Evolutionary conservation across 2,888 invertebrate species (phyloP), one percentile per base, ranked within the genome.

Genomic region (Eudemis profundana): DNA sequence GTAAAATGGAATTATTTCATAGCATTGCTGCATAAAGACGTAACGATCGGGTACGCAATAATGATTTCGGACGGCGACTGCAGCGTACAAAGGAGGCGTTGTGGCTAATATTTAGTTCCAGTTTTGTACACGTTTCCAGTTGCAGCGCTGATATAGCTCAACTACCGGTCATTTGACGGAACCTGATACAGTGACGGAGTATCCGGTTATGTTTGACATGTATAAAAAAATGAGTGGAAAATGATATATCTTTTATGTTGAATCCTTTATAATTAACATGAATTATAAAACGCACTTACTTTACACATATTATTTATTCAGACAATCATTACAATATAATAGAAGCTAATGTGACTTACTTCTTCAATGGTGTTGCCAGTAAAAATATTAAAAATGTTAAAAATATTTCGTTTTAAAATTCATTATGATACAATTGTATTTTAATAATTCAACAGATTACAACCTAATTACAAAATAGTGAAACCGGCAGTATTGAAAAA

Each of bases 21-120:
- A 90, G 92, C 92, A 92, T 92, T 87, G 90, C 89, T 89, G 92
- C 92, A 93, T 92, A 89, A 78, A 87, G 85, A 85, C 88, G 89
- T 85, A 85, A 89, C 85, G 86, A 76, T 90, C 86, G 83, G 87
- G 86, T 89, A 90, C 90, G 90, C 85, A 89, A 85, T 83, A 85
- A 81, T 88, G 82, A 88, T 89, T 87, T 88, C 88, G 82, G 84
- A 84, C 89, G 89, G 81, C 86, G 91, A 91, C 91, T 90, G 90
- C 84, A 82, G 83, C 79, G 76, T 78, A 84, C 82, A 80, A 82
- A 82, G 73, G 78, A 72, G 74, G 76, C 70, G 76, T 76, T 73
- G 75, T 74, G 75, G 50, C 76, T 78, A 75, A 78, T 74, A 70
- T 77, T 83, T 91, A 87, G 90, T 92, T 85, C 85, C 68, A 49